Evolutionary conservation across 2,113 vertebrate genomes (phyloP), one percentile per base, ranked within the genome.

Genomic region (Notarius quadriscutis): DNA sequence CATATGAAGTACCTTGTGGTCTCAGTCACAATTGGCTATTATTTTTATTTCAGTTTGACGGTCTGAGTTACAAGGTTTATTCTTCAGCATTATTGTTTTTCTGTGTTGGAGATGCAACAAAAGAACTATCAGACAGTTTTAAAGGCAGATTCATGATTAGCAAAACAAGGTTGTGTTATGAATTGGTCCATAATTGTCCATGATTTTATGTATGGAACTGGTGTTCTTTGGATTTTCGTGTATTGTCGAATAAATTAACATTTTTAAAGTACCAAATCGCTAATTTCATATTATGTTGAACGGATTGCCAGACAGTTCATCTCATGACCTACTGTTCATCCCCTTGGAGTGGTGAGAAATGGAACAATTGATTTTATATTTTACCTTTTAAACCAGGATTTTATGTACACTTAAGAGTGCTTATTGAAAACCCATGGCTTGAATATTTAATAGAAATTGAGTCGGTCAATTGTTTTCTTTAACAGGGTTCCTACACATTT

Each of bases 211-310:
- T 58, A 20, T 80, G 55, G 6, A 10, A 15, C 18, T 62, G 27
- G 22, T 83, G n/a, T 69, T 55, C 41, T 81, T 27, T 67, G 27
- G 5, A 58, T 62, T 62, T 62, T 81, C 7, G 48, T 67, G 22
- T 67, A 30, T 84, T 71, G 34, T 84, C 17, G 27, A 84, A 84
- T 84, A 84, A 69, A 84, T 69, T 11, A 30, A 84, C 25, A n/a
- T 34, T 34, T 60, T 60, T 34, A 0, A 41, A 25, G 30, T 41
- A 58, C 17, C 11, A 48, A 71, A 84, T 34, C 82, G 53, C 1
- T 82, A 25, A 22, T 82, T 87, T 41, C 4, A 58, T 18, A 58
- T 58, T 55, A 51, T 48, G 15, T 55, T 27, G 25, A 27, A 27
- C 50, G 30, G 20, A 27, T 53, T 77, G 14, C 17, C 7, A 77